These are phyloP conservation scores for Pseudopleuronectes americanus DNA, from an alignment of 2,797 vertebrate species.

Conservation along the genomic window DNA sequence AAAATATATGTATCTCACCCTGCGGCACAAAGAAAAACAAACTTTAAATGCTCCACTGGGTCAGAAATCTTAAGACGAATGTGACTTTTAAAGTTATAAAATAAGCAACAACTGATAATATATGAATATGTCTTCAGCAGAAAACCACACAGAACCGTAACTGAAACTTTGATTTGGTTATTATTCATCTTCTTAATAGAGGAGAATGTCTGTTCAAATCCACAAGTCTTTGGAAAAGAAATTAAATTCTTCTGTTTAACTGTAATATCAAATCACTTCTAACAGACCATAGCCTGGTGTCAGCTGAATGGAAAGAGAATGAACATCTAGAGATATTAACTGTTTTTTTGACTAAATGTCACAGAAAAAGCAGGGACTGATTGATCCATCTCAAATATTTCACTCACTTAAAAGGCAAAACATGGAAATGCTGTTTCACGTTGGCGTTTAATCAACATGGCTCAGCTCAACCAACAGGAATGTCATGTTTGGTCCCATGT, in stretches of 20 bases:
- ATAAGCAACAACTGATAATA: conserved; percentile 16
- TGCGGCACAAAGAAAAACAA: conserved; percentile 9
- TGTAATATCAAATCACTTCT: conserved; percentile 21
- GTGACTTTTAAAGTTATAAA: conserved; percentile 12
- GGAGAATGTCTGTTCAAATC: too few species aligned
- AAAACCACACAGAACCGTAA: conserved; percentile 17
- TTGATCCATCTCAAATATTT: not conserved
- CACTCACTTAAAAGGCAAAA: conserved; percentile 13
- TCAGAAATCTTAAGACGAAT: conserved; percentile 44
- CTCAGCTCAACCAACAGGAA: conserved; percentile 75
- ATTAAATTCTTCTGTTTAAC: conserved; percentile 16
- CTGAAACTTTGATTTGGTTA: not conserved
- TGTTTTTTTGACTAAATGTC: conserved; percentile 6
- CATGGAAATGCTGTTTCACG: conserved; percentile 29
- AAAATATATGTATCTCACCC: conserved; percentile 16
- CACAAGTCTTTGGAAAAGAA: conserved; percentile 1
- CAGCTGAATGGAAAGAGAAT: conserved; percentile 3
- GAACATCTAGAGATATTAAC: conserved; percentile 16
- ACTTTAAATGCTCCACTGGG: conserved; percentile 20
- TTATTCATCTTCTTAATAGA: too few species aligned
- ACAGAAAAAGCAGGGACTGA: not conserved
- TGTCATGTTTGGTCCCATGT: conserved; percentile 83
- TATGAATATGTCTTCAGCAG: conserved; percentile 20
- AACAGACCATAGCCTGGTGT: conserved; percentile 2
- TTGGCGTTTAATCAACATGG: conserved; percentile 46